Percentiles rank a stretch among this genome's conserved stretches.
phyloP scores from a whole-genome alignment of 2,888 invertebrate genomes.

The Heliconius ethilla region DNA sequence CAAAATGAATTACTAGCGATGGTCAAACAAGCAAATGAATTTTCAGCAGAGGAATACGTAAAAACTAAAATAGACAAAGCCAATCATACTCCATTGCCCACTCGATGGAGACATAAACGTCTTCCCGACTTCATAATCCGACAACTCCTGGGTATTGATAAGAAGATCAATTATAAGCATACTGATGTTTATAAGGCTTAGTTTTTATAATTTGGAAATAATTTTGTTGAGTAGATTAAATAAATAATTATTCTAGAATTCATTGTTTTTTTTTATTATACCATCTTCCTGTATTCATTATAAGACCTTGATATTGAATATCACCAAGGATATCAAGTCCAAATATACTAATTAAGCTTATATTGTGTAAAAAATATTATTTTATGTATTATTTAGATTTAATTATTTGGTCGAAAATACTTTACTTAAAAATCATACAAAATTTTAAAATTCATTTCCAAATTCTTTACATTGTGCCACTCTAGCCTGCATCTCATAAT shows the following conservation, averaged over 20 bases:
- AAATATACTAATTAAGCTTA: too few relatives aligned
- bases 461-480: too few relatives aligned
- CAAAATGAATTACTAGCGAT: slow-evolving; percentile 86
- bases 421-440: too few relatives aligned
- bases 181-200: slow-evolving; percentile 74
- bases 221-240: slow-evolving; percentile 14
- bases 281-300: too few relatives aligned
- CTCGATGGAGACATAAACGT: slow-evolving; percentile 82
- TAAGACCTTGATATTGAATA: too few relatives aligned
- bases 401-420: too few relatives aligned
- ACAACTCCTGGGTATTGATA: slow-evolving; percentile 84
- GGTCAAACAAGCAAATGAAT: slow-evolving; percentile 87
- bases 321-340: too few relatives aligned
- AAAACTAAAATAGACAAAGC: slow-evolving; percentile 83
- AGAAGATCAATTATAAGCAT: slow-evolving; percentile 77
- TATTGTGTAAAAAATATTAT: too few relatives aligned
- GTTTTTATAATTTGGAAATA: slow-evolving; percentile 5
- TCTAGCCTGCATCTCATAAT: too few relatives aligned
- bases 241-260: slow-evolving; percentile 9
- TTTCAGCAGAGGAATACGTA: slow-evolving; percentile 89
- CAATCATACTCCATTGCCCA: slow-evolving; percentile 83
- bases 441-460: too few relatives aligned
- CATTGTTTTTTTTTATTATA: background rate
- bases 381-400: too few relatives aligned
- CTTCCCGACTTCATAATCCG: slow-evolving; percentile 86